These are phyloP conservation scores for Stratiolaelaps scimitus DNA, from an alignment of 1,140 invertebrate genomes.

Conservation along the genomic window DNA sequence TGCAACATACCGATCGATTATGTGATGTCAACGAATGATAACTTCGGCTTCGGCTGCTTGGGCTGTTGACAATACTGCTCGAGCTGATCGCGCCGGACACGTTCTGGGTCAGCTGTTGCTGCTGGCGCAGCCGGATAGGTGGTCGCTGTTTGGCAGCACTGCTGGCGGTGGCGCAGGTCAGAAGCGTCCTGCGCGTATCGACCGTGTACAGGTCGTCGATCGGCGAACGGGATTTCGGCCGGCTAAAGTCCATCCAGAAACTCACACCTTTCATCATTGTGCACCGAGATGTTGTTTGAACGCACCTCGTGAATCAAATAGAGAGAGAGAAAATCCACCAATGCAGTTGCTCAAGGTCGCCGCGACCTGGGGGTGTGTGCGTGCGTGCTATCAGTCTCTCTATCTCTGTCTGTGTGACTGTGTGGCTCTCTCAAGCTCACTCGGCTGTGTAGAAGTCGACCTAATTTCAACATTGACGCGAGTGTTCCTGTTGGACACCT, in stretches of 20 bases:
- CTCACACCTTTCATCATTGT: constrained; percentile 1
- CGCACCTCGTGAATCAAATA: too few relatives aligned
- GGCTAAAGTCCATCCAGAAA: constrained; percentile 21
- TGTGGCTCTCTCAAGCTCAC: too few relatives aligned
- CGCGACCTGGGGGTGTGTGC: too few relatives aligned
- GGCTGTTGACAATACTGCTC: neutral
- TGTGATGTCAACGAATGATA: neutral
- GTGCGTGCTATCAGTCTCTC: too few relatives aligned
- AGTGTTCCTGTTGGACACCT: too few relatives aligned
- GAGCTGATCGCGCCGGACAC: too few relatives aligned
- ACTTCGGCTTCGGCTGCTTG: neutral
- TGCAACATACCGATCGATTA: neutral
- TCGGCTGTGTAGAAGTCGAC: too few relatives aligned
- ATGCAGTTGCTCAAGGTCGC: too few relatives aligned
- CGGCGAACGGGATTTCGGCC: constrained; percentile 18
- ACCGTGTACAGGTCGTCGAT: constrained; percentile 8
- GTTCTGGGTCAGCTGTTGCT: neutral
- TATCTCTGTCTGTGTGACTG: too few relatives aligned
- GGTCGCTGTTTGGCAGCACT: constrained; percentile 19
- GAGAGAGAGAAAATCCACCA: too few relatives aligned
- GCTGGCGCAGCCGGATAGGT: neutral
- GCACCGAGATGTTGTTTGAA: too few relatives aligned
- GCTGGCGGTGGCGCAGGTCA: constrained; percentile 13
- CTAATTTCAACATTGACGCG: too few relatives aligned
- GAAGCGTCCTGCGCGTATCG: neutral